Evolutionary conservation across 2,888 invertebrate genomes (phyloP).

Genomic region (Ischnus inquisitorius): DNA sequence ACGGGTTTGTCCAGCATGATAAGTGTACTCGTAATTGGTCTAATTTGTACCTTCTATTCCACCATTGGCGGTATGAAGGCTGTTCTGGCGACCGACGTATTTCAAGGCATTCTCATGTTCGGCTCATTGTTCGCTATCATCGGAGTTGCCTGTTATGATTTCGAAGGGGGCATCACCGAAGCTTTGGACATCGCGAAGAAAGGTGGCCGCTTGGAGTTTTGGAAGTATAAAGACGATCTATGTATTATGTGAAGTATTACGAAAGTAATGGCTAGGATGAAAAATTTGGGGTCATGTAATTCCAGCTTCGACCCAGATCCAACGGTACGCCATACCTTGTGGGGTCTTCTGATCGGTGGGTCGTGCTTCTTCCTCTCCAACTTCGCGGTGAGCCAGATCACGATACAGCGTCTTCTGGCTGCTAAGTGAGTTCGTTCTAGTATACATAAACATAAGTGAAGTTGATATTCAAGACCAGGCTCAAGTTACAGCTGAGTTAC

Average conservation of each 20-base stretch:
- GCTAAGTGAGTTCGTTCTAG: conserved; percentile 87
- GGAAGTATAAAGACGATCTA: conserved; percentile 86
- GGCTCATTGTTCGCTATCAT: conserved; percentile 92
- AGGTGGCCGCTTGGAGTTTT: conserved; percentile 90
- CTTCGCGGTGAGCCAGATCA: conserved; percentile 95
- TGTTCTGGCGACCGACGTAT: conserved; percentile 94
- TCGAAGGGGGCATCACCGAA: conserved; percentile 89
- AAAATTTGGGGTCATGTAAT: background rate
- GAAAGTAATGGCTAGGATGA: background rate
- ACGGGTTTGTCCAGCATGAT: conserved; percentile 85
- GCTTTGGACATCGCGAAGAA: conserved; percentile 90
- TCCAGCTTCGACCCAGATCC: conserved; percentile 91
- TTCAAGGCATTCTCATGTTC: conserved; percentile 94
- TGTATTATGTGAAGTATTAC: background rate
- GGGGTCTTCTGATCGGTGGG: conserved; percentile 92
- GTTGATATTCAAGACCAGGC: no score
- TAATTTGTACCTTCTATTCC: conserved; percentile 95
- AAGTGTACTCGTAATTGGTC: conserved; percentile 86
- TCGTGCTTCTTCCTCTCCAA: conserved; percentile 91
- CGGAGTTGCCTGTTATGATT: conserved; percentile 89
- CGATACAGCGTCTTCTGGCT: conserved; percentile 91
- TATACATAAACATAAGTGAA: background rate
- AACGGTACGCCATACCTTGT: conserved; percentile 93
- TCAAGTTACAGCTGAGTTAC: background rate
- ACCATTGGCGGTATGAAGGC: conserved; percentile 97